Percentiles rank a stretch among this genome's conserved stretches.
These are phyloP conservation scores for Megalops atlanticus DNA, from an alignment of 2,113 vertebrate genomes.

Conservation along the genomic window DNA sequence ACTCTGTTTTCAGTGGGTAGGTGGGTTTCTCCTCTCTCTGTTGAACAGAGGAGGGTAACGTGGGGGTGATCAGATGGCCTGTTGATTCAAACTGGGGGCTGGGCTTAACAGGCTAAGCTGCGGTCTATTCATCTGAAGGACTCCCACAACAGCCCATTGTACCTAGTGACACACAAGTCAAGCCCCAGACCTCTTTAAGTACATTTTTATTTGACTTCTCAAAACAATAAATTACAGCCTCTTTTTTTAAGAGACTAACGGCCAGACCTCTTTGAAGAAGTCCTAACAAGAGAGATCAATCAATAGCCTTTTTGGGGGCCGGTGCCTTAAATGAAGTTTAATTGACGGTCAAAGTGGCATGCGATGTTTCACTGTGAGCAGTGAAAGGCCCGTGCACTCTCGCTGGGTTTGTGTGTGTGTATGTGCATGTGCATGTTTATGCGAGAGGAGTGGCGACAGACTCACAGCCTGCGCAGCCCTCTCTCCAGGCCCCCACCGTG, in stretches of 20 bases:
- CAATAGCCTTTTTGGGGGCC: neutral
- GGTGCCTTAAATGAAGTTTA: neutral
- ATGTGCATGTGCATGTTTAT: constrained; percentile 11
- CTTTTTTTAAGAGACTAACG: neutral
- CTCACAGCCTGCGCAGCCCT: constrained; percentile 22
- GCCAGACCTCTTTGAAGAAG: neutral
- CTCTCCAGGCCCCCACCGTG: constrained; percentile 33
- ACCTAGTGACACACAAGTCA: neutral
- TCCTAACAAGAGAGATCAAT: neutral
- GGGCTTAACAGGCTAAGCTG: neutral
- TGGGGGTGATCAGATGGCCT: constrained; percentile 8
- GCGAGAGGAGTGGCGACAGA: constrained; percentile 16
- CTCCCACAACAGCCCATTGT: constrained; percentile 13
- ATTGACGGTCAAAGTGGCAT: neutral
- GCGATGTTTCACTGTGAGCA: neutral
- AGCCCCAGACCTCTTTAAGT: neutral
- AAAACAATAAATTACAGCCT: constrained; percentile 10
- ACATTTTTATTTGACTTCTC: constrained; percentile 18
- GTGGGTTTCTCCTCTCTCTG: neutral
- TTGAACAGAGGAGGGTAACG: neutral
- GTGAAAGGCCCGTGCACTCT: neutral
- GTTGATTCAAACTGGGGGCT: neutral
- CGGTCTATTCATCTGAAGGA: neutral
- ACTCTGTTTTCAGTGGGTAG: neutral
- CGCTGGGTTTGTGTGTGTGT: constrained; percentile 4